Evolutionary conservation across 2,113 vertebrate species (phyloP), one percentile per base, ranked within the genome.

Genomic region (Sylvilagus bachmani): DNA sequence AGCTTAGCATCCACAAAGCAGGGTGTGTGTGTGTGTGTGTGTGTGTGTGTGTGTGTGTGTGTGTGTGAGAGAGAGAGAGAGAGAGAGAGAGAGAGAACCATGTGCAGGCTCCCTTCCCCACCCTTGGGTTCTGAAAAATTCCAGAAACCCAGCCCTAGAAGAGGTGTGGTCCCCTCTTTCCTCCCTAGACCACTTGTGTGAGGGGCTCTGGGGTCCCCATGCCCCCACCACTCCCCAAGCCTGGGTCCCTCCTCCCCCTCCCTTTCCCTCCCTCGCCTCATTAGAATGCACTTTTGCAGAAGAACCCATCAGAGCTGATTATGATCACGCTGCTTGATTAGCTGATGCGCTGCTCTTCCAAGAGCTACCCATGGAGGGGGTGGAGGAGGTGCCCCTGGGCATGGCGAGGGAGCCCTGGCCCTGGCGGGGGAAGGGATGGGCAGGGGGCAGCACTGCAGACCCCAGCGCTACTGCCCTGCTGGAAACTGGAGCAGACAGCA

Each of bases 251-350:
- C 44, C 0, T 90, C 93, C 78, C n/a, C 5, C 13, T 61, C 86
- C 91, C 44, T 93, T 93, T 82, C 0, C 31, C 92, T 85, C 97
- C 97, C 96, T 95, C 86, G 94, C 94, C 97, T 98, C 97, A 97
- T 98, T 98, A 98, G 91, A 94, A 98, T 96, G 92, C 96, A 83
- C 94, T 98, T 98, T 97, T 91, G 96, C 24, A 58, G 96, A 97
- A 90, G 98, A 95, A 95, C 0, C 87, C 97, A 97, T 97, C 97
- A 85, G 79, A 95, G 97, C 98, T 98, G 98, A 98, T 98, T 98
- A 98, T 16, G 97, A 96, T 95, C 96, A 93, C 29, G 0, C 92
- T 78, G 6, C 98, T 97, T 98, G 98, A 98, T 98, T 98, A 98
- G 97, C 96, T 89, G 58, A 86, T n/a, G 95, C 82, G 82, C 95